These are phyloP conservation scores for Lepisosteus oculatus DNA, from an alignment of 2,113 vertebrate genomes.

Conservation along the genomic window DNA sequence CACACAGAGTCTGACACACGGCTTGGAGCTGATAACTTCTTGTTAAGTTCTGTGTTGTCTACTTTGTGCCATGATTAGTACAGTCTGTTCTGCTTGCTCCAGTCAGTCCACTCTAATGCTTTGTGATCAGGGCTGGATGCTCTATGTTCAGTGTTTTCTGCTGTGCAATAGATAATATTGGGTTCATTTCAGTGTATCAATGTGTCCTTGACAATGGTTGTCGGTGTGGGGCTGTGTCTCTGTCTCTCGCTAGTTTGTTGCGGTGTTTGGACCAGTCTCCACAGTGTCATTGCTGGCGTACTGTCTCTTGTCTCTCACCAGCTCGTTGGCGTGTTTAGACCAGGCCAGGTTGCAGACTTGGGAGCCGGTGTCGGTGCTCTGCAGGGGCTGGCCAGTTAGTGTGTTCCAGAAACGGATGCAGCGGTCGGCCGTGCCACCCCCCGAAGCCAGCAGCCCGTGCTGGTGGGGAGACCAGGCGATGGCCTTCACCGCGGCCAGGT, in stretches of 20 bases:
- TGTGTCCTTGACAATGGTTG: too few relatives aligned
- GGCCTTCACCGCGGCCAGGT: conserved; percentile 72
- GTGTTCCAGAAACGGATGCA: conserved; percentile 78
- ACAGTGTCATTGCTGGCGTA: too few relatives aligned
- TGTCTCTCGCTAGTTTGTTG: too few relatives aligned
- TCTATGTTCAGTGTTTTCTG: too few relatives aligned
- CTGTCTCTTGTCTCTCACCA: conserved; percentile 53
- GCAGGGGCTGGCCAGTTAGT: conserved; percentile 70
- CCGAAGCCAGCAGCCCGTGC: conserved; percentile 70
- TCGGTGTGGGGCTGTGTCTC: background rate
- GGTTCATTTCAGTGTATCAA: background rate
- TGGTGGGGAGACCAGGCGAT: conserved; percentile 77
- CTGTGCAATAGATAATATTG: too few relatives aligned
- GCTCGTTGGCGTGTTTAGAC: conserved; percentile 76
- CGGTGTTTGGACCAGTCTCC: too few relatives aligned
- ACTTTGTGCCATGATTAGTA: too few relatives aligned
- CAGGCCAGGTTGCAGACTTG: conserved; percentile 78
- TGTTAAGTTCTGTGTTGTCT: too few relatives aligned
- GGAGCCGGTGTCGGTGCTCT: conserved; percentile 74
- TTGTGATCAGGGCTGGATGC: too few relatives aligned
- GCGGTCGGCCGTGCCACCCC: conserved; percentile 72
- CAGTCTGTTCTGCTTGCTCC: too few relatives aligned
- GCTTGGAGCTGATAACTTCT: background rate
- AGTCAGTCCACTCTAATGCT: too few relatives aligned
- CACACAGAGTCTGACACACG: background rate